A percentile compares a stretch with the other conserved stretches of the same genome.
Evolutionary conservation across 2,888 invertebrate species (phyloP).

Genomic region (Pyrocoelia pectoralis): DNA sequence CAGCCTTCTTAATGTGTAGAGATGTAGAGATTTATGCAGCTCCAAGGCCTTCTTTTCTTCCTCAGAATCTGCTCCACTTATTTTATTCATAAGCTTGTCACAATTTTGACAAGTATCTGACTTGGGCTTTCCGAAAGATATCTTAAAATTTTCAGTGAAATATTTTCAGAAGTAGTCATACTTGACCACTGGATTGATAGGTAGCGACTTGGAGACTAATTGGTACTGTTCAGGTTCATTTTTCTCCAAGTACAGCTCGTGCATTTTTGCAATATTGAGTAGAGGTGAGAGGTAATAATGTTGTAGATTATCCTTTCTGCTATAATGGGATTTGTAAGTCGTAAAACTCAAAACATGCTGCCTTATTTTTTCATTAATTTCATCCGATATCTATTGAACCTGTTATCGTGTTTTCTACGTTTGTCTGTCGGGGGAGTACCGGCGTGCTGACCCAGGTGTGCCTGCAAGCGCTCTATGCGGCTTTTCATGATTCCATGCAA

Average conservation of each 20-base stretch:
- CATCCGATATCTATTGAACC: conserved; percentile 22
- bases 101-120: too few species aligned
- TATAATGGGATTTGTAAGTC: conserved; percentile 24
- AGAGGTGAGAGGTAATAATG: conserved; percentile 21
- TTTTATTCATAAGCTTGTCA: conserved; percentile 17
- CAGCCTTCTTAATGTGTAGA: too few species aligned
- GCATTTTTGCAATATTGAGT: conserved; percentile 6
- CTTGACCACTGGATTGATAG: background rate
- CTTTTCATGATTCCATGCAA: conserved; percentile 3
- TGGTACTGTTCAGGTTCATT: conserved; percentile 8
- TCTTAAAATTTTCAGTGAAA: conserved; percentile 14
- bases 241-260: too few species aligned
- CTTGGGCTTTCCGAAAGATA: conserved; percentile 2
- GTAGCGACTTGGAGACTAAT: background rate
- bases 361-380: conserved; percentile 11
- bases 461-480: conserved; percentile 11
- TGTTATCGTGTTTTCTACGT: conserved; percentile 13
- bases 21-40: too few species aligned
- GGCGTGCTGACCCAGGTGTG: background rate
- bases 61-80: conserved; percentile 1
- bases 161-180: conserved; percentile 23
- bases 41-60: too few species aligned
- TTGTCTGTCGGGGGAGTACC: conserved; percentile 8
- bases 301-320: conserved; percentile 20
- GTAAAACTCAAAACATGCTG: conserved; percentile 27